Evolutionary conservation across 30 jellyfish, hydroid and myxozoan genomes (phyloP), one percentile per base, ranked within the genome.

Genomic region (Hydra vulgaris): DNA sequence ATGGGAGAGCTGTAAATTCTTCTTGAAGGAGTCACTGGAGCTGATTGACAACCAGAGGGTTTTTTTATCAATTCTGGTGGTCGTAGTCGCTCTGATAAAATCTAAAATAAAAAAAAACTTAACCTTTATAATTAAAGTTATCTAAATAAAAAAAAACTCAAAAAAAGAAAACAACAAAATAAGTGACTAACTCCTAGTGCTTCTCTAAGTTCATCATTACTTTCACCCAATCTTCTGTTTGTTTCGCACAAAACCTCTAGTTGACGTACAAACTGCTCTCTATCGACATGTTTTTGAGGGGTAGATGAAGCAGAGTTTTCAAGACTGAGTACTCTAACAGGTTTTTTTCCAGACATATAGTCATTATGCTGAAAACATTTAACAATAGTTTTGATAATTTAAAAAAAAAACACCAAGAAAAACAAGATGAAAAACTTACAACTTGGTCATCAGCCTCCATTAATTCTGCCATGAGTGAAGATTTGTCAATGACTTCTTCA

Each of bases 361-460:
- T 23, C 75, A 68, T 68, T 68, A 20, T 68, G 26, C 75, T 40
- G 12, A 40, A 40, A 40, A 40, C 8, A 3, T 40, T 40, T 40
- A 40, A 40, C 5, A 3, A 40, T 40, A 40, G 12, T 40, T 40
- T 40, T 40, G n/a, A n/a, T n/a, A n/a, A 40, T 40, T 40, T 5
- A 40, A 40, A 40, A 15, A 3, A 68, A 68, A 1, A 3, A 3
- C 27, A 3, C 16, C 25, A n/a, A 68, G 16, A 3, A 68, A 3
- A 15, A 3, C 7, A 16, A 68, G 27, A 4, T 3, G 12, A 68
- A 17, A 7, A 12, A 53, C 81, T 21, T 83, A 91, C 98, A 89
- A 82, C 95, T 70, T 91, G 88, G 24, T 87, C 98, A 53, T 87
- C 98, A 70, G 96, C 98, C 17, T 92, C 92, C 92, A 86, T 86